Conservation (phyloP, 2,113 vertebrate species). For the Hippocampus zosterae region DNA sequence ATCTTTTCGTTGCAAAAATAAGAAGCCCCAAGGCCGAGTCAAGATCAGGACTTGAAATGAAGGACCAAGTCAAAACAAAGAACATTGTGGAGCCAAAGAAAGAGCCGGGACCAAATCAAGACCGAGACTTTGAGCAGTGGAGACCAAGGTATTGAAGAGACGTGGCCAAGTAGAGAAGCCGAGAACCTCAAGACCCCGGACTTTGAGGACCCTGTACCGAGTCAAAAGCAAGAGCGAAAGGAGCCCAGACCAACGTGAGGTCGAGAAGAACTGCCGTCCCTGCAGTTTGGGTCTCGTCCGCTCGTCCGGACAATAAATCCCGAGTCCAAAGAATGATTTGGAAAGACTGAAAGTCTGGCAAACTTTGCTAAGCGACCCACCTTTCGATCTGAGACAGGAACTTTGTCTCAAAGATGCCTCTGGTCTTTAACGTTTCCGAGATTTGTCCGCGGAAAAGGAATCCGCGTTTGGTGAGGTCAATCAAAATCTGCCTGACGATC, state of each 20-base stretch:
- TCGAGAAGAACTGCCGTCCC: not conserved
- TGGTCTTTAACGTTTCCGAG: conserved; percentile 92
- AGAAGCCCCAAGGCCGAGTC: no score
- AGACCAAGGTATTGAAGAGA: not conserved
- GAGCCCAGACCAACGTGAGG: not conserved
- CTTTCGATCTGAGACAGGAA: conserved; percentile 98
- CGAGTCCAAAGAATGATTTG: not conserved
- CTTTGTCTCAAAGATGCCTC: conserved; percentile 97
- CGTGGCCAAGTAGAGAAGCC: not conserved
- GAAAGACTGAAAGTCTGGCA: not conserved
- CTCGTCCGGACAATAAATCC: not conserved
- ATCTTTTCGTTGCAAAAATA: not conserved
- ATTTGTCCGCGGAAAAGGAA: conserved; percentile 97
- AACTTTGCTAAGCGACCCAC: conserved; percentile 41
- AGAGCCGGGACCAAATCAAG: not conserved
- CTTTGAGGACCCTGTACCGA: not conserved
- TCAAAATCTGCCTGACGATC: conserved; percentile 94
- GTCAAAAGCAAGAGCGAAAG: not conserved
- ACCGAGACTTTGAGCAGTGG: not conserved
- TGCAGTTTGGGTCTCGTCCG: not conserved
- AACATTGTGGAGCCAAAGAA: not conserved
- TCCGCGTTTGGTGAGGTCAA: conserved; percentile 91
- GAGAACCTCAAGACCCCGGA: not conserved
- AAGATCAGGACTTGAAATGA: not conserved
- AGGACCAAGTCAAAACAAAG: not conserved